These are phyloP conservation scores for Pygathrix nemaeus DNA, from an alignment of 2,113 vertebrate species.

Conservation along the genomic window DNA sequence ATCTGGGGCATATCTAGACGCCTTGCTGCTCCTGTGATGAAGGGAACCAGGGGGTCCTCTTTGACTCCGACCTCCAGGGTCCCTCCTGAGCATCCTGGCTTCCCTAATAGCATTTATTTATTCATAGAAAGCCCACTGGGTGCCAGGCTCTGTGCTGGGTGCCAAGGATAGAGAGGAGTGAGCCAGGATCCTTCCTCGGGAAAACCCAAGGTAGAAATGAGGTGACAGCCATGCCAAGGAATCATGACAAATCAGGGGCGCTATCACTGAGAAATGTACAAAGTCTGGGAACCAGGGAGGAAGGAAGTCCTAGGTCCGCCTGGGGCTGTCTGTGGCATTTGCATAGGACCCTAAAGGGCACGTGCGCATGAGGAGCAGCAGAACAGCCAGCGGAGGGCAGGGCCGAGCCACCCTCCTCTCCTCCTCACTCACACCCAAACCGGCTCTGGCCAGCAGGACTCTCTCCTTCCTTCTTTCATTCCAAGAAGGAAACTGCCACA, in stretches of 20 bases:
- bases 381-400: neutral
- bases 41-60: neutral
- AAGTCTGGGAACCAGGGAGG: neutral
- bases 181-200: conserved; percentile 33
- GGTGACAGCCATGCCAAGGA: conserved; percentile 8
- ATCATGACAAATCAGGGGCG: neutral
- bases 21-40: neutral
- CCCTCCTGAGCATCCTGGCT: neutral
- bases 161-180: conserved; percentile 14
- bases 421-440: neutral
- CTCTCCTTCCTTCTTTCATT: conserved; percentile 20
- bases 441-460: neutral
- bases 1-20: neutral
- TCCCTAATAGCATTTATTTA: neutral
- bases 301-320: neutral
- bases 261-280: neutral
- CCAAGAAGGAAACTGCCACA: neutral
- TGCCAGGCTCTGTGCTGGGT: neutral
- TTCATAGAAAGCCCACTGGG: conserved; percentile 10
- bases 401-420: neutral
- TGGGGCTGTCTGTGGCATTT: neutral
- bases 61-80: neutral
- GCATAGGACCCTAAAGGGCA: neutral
- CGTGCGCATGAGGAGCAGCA: neutral
- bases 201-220: conserved; percentile 45